Percentiles rank a stretch among this genome's conserved stretches.
Conservation (phyloP, 2,888 invertebrate genomes). For the Thalpophila matura region DNA sequence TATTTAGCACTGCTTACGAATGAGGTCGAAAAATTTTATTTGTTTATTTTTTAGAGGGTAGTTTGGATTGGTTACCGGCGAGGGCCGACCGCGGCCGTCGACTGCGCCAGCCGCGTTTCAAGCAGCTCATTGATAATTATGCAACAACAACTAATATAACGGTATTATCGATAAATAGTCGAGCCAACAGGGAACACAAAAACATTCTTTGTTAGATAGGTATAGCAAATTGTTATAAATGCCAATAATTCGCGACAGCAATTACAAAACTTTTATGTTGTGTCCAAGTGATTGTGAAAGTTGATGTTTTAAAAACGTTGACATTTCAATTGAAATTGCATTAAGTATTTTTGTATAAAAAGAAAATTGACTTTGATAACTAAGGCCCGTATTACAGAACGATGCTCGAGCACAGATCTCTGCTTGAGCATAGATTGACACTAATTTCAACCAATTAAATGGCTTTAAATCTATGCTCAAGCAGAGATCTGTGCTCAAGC, state of each 20-base stretch:
- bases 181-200: slow-evolving; percentile 55
- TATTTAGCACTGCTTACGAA: slow-evolving; percentile 21
- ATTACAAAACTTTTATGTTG: slow-evolving; percentile 40
- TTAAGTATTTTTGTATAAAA: not conserved
- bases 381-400: no score
- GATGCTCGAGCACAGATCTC: no score
- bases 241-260: slow-evolving; percentile 39
- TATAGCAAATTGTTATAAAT: slow-evolving; percentile 48
- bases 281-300: slow-evolving; percentile 52
- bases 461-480: no score
- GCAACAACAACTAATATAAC: slow-evolving; percentile 80
- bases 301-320: slow-evolving; percentile 19
- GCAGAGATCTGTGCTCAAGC: no score
- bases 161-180: slow-evolving; percentile 76
- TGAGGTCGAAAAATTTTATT: slow-evolving; percentile 18
- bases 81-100: slow-evolving; percentile 70
- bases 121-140: slow-evolving; percentile 76
- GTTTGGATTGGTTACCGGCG: slow-evolving; percentile 70
- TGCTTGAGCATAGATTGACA: no score
- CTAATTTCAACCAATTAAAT: no score
- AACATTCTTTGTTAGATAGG: slow-evolving; percentile 62
- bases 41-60: slow-evolving; percentile 48
- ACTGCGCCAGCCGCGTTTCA: slow-evolving; percentile 74
- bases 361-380: not conserved
- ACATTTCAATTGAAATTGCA: slow-evolving; percentile 26